Conservation (phyloP, 2,888 invertebrate species). For the Pycnomerus fuliginosus region DNA sequence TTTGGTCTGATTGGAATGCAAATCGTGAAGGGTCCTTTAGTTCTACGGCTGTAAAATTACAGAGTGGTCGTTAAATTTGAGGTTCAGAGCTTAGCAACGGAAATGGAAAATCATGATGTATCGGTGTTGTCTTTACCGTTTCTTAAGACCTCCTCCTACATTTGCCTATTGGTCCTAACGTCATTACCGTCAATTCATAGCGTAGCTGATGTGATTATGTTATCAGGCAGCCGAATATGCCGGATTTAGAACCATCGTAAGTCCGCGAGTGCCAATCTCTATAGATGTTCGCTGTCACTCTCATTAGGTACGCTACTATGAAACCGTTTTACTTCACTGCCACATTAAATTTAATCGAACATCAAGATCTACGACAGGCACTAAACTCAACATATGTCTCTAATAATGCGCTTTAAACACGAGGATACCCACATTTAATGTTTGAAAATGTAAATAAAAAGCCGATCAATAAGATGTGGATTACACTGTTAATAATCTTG, state of each 20-base stretch:
- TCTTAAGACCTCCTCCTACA: constrained; percentile 20
- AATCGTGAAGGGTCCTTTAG: constrained; percentile 14
- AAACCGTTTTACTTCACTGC: constrained; percentile 33
- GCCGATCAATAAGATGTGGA: no score
- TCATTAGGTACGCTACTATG: constrained; percentile 27
- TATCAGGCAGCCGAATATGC: constrained; percentile 32
- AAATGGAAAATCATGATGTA: constrained; percentile 14
- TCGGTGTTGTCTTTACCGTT: constrained; percentile 11
- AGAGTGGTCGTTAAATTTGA: constrained; percentile 17
- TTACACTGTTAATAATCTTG: no score
- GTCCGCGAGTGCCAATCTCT: constrained; percentile 30
- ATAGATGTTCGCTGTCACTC: constrained; percentile 32
- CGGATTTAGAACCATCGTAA: constrained; percentile 35
- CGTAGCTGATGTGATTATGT: constrained; percentile 35
- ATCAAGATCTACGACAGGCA: constrained; percentile 25
- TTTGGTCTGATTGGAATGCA: constrained; percentile 1
- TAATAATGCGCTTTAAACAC: constrained; percentile 22
- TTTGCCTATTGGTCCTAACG: constrained; percentile 41
- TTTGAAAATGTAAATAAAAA: no score
- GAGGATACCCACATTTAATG: constrained; percentile 7
- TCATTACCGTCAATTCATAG: constrained; percentile 37
- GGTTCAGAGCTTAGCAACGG: constrained; percentile 22
- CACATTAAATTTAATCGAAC: constrained; percentile 34
- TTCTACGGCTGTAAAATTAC: constrained; percentile 15
- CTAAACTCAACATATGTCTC: constrained; percentile 22